These are phyloP conservation scores for Papilio xuthus DNA, from an alignment of 1,140 invertebrate species.

Conservation along the genomic window DNA sequence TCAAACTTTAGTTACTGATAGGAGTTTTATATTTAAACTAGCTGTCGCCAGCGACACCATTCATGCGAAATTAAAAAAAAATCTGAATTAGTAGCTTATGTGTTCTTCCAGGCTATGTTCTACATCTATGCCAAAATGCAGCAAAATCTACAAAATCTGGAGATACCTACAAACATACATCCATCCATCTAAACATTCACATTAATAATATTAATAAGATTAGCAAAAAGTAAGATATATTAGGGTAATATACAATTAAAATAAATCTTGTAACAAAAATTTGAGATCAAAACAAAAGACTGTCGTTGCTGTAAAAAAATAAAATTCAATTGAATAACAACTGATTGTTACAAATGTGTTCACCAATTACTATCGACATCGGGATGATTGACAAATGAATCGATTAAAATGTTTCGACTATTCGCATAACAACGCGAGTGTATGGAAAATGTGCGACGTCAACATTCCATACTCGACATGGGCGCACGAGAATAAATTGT, in stretches of 20 bases:
- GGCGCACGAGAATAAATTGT: conserved; percentile 64
- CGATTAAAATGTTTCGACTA: conserved; percentile 35
- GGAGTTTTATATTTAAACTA: too few relatives aligned
- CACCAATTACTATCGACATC: conserved; percentile 21
- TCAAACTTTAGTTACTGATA: background rate
- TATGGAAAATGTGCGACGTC: conserved; percentile 52
- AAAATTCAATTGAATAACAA: conserved; percentile 15
- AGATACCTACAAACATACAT: too few relatives aligned
- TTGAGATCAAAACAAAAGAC: background rate
- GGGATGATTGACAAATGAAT: conserved; percentile 25
- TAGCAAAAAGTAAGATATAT: too few relatives aligned
- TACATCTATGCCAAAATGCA: too few relatives aligned
- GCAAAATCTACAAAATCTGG: too few relatives aligned
- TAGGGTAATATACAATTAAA: background rate
- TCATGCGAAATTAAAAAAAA: too few relatives aligned
- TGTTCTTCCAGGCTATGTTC: too few relatives aligned
- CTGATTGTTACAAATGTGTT: conserved; percentile 36
- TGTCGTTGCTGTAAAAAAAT: background rate
- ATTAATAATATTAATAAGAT: too few relatives aligned
- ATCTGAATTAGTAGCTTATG: too few relatives aligned
- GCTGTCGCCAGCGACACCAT: too few relatives aligned
- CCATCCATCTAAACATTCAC: too few relatives aligned
- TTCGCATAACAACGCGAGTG: conserved; percentile 31
- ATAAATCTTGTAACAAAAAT: background rate
- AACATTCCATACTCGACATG: conserved; percentile 50